A percentile compares a stretch with the other conserved stretches of the same genome.
phyloP scores from a whole-genome alignment of 2,113 vertebrate genomes.

The Myocastor coypus region DNA sequence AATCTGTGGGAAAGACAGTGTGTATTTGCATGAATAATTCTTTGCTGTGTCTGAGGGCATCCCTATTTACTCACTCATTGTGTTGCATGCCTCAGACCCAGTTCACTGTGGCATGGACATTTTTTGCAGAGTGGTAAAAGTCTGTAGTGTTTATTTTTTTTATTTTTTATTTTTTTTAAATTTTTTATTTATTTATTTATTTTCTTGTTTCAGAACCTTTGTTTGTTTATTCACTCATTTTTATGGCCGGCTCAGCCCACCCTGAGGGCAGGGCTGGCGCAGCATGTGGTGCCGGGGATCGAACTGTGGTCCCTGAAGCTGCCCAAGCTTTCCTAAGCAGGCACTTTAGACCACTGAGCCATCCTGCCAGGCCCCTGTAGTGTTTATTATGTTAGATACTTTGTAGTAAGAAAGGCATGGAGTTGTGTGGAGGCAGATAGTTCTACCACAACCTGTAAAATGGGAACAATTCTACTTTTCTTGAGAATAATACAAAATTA shows the following conservation, averaged over 20 bases:
- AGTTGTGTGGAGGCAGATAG: neutral
- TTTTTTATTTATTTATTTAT: too few species aligned
- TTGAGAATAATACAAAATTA: neutral
- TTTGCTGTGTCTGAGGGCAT: constrained; percentile 38
- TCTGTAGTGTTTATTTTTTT: too few species aligned
- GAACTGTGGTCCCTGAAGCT: too few species aligned
- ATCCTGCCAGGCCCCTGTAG: too few species aligned
- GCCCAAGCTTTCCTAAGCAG: too few species aligned
- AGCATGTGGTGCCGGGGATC: too few species aligned
- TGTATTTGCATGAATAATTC: constrained; percentile 41
- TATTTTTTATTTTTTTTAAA: too few species aligned
- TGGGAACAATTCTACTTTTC: neutral
- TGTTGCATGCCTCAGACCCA: neutral
- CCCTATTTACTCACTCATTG: constrained; percentile 15
- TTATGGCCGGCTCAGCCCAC: too few species aligned
- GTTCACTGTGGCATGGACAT: neutral
- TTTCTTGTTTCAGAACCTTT: too few species aligned
- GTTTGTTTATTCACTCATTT: too few species aligned
- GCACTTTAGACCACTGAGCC: too few species aligned
- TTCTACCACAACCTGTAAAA: neutral
- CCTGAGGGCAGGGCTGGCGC: too few species aligned
- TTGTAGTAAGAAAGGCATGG: neutral
- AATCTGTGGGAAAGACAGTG: constrained; percentile 32
- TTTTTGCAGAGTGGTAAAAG: neutral
- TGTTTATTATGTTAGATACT: neutral